These are phyloP conservation scores for Dinothrombium tinctorium DNA, from an alignment of 1,140 invertebrate species.

Conservation along the genomic window DNA sequence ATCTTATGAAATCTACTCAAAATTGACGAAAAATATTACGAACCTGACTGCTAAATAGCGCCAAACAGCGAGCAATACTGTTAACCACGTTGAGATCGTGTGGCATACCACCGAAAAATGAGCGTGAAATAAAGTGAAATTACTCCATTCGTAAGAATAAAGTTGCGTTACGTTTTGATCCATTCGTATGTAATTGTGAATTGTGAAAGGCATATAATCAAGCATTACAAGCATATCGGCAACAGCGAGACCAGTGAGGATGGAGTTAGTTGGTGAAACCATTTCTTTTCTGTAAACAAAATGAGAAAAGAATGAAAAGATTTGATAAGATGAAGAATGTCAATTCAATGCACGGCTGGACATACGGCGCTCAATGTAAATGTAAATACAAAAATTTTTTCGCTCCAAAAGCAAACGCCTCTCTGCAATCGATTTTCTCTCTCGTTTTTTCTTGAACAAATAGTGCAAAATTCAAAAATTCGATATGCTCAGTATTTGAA, in stretches of 20 bases:
- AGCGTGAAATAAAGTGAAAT: slow-evolving; percentile 29
- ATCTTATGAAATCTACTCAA: too few relatives aligned
- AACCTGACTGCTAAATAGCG: slow-evolving; percentile 52
- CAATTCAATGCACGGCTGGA: too few relatives aligned
- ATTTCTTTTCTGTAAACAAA: slow-evolving; percentile 35
- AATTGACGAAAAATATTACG: too few relatives aligned
- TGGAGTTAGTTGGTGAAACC: slow-evolving; percentile 54
- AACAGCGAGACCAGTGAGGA: slow-evolving; percentile 54
- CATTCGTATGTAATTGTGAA: slow-evolving; percentile 38
- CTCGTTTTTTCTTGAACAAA: too few relatives aligned
- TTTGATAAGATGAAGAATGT: not conserved
- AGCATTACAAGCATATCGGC: slow-evolving; percentile 65
- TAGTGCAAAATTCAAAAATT: too few relatives aligned
- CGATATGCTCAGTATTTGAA: too few relatives aligned
- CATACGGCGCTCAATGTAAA: too few relatives aligned
- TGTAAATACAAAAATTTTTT: too few relatives aligned
- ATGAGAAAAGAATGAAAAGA: not conserved
- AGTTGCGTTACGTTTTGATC: slow-evolving; percentile 1
- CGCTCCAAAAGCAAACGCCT: too few relatives aligned
- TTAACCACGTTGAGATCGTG: slow-evolving; percentile 75
- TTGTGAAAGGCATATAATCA: slow-evolving; percentile 56
- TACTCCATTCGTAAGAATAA: slow-evolving; percentile 47
- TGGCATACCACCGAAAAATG: slow-evolving; percentile 57
- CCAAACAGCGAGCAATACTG: slow-evolving; percentile 73
- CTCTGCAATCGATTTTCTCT: too few relatives aligned